Percentiles rank a stretch among this genome's conserved stretches.
phyloP scores from a whole-genome alignment of 2,113 vertebrate genomes.

The Poeciliopsis retropinna region DNA sequence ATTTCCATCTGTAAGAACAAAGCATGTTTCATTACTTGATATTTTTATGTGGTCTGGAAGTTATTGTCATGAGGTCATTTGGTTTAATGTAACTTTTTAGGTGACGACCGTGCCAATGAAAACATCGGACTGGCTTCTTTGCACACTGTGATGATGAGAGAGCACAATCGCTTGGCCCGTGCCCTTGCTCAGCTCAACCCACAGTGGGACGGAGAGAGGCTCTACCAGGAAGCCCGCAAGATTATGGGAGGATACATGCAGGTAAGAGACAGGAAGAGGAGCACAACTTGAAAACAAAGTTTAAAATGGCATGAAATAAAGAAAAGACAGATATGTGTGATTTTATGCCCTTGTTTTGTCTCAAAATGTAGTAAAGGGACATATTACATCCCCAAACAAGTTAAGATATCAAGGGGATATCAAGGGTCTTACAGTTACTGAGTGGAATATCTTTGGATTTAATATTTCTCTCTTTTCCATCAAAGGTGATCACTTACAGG shows the following conservation, averaged over 20 bases:
- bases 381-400: too few species aligned
- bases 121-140: constrained; percentile 71
- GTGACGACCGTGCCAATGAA: constrained; percentile 72
- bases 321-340: too few species aligned
- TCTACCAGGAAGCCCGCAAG: constrained; percentile 81
- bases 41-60: not conserved
- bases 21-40: not conserved
- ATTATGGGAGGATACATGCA: constrained; percentile 76
- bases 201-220: constrained; percentile 72
- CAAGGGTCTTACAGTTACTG: constrained; percentile 4
- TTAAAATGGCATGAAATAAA: not conserved
- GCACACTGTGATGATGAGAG: constrained; percentile 76
- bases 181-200: constrained; percentile 72
- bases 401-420: too few species aligned
- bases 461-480: not conserved
- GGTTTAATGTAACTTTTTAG: constrained; percentile 26
- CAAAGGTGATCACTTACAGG: constrained; percentile 78
- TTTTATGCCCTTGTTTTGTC: too few species aligned
- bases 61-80: not conserved
- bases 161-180: constrained; percentile 80
- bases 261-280: constrained; percentile 49
- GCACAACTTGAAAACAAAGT: not conserved
- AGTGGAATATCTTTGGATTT: not conserved
- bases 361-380: too few species aligned
- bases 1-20: not conserved